These are phyloP conservation scores for Donacobius atricapilla DNA, from an alignment of 2,113 vertebrate genomes.

Conservation along the genomic window DNA sequence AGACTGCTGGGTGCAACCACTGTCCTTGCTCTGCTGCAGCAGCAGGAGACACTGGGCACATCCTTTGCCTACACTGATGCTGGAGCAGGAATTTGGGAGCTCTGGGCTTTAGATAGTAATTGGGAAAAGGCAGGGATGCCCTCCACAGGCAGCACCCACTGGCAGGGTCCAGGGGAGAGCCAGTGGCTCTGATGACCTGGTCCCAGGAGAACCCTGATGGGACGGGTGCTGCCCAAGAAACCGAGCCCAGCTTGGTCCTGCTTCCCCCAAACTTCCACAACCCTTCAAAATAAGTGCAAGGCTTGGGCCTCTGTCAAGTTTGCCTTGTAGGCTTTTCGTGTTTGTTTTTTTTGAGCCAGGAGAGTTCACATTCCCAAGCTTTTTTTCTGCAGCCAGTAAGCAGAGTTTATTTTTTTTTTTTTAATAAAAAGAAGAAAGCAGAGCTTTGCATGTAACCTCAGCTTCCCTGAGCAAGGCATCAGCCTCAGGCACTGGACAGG, in stretches of 20 bases:
- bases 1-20: not conserved
- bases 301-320: slow-evolving; percentile 18
- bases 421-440: not conserved
- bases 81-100: not conserved
- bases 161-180: not conserved
- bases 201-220: not conserved
- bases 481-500: not conserved
- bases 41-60: not conserved
- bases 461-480: not conserved
- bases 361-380: slow-evolving; percentile 52
- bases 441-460: not conserved
- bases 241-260: accelerated
- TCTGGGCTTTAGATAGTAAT: not conserved
- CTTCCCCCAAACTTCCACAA: not conserved
- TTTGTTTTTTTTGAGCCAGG: slow-evolving; percentile 45
- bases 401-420: slow-evolving; percentile 18
- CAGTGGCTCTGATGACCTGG: accelerated
- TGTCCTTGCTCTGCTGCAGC: accelerated
- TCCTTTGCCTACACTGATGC: accelerated
- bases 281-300: not conserved
- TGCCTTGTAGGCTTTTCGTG: slow-evolving; percentile 25
- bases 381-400: slow-evolving; percentile 6
- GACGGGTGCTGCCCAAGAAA: not conserved
- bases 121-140: not conserved
- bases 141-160: accelerated